Percentiles rank a stretch among this genome's conserved stretches.
phyloP scores from a whole-genome alignment of 2,797 vertebrate genomes.

The Somateria mollissima region DNA sequence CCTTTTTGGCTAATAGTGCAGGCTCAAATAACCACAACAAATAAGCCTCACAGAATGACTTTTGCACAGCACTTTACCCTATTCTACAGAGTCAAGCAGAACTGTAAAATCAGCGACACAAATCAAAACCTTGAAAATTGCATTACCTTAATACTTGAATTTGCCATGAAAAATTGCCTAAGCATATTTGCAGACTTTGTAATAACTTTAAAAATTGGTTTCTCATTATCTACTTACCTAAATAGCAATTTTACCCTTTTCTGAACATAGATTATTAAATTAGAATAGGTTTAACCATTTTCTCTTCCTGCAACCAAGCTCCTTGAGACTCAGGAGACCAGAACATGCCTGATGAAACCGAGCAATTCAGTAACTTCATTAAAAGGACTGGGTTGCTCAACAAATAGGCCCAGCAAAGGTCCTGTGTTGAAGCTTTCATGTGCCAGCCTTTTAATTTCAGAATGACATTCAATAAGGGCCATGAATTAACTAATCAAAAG shows the following conservation, averaged over 20 bases:
- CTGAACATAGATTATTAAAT: constrained; percentile 38
- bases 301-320: constrained; percentile 9
- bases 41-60: not conserved
- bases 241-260: constrained; percentile 27
- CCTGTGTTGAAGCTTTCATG: not conserved
- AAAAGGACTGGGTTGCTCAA: constrained; percentile 34
- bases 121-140: not conserved
- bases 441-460: constrained; percentile 52
- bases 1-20: not conserved
- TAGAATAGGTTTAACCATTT: constrained; percentile 48
- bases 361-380: constrained; percentile 46
- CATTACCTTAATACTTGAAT: not conserved
- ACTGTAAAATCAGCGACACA: not conserved
- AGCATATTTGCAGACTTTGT: not conserved
- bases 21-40: not conserved
- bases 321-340: constrained; percentile 21
- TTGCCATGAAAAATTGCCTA: not conserved
- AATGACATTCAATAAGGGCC: constrained; percentile 39
- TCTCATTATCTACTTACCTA: constrained; percentile 5
- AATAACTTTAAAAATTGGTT: constrained; percentile 24
- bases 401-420: constrained; percentile 9
- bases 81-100: not conserved
- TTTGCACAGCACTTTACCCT: not conserved
- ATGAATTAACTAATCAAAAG: constrained; percentile 45
- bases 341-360: not conserved